Conservation (phyloP, 2,113 vertebrate species). For the Mesembrinibis cayennensis region DNA sequence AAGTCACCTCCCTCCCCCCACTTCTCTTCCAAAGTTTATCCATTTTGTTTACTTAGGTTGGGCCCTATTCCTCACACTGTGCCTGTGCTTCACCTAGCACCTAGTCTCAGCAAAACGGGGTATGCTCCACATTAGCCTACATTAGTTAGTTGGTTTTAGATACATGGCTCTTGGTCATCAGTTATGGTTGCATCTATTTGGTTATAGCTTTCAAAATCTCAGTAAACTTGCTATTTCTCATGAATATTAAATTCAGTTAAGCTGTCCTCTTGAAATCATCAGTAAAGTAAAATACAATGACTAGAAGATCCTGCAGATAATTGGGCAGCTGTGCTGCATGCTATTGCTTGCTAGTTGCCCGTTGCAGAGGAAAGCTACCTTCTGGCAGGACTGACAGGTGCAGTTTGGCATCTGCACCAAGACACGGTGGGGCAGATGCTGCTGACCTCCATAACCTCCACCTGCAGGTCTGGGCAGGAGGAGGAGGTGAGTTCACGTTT, state of each 20-base stretch:
- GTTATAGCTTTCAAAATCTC: not conserved
- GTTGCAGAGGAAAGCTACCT: not conserved
- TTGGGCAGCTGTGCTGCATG: fast-evolving
- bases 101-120: not conserved
- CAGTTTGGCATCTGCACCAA: not conserved
- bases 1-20: fast-evolving
- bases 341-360: not conserved
- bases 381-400: not conserved
- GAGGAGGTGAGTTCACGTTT: not conserved
- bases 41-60: not conserved
- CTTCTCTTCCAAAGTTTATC: not conserved
- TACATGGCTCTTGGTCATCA: not conserved
- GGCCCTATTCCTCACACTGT: not conserved
- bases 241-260: not conserved
- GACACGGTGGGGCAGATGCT: fast-evolving
- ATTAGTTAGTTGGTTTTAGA: not conserved
- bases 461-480: not conserved
- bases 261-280: not conserved
- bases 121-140: not conserved
- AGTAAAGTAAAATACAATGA: not conserved
- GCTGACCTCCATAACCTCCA: not conserved
- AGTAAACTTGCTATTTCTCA: not conserved
- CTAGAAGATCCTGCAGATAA: not conserved
- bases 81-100: not conserved
- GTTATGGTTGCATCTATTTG: not conserved